These are phyloP conservation scores for Myotis vivesi DNA, from an alignment of 2,797 vertebrate species.

Conservation along the genomic window DNA sequence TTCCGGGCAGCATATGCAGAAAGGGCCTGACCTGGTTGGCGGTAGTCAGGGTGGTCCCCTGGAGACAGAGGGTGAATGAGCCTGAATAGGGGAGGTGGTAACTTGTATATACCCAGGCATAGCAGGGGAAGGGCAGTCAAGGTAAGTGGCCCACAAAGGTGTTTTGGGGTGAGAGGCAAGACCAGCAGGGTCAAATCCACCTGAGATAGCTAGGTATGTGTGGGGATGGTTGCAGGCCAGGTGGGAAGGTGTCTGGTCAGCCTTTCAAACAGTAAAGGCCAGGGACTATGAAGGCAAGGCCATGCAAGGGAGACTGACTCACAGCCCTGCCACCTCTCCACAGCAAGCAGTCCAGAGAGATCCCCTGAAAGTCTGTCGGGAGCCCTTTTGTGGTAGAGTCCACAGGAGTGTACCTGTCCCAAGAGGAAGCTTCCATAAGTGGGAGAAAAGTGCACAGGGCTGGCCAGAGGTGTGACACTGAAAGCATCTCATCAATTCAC, in stretches of 20 bases:
- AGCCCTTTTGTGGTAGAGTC: constrained; percentile 90
- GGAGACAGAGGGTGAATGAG: not conserved
- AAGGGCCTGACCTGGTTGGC: not conserved
- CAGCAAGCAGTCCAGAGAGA: constrained; percentile 90
- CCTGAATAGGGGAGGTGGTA: not conserved
- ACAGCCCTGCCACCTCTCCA: not conserved
- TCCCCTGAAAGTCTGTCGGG: constrained; percentile 88
- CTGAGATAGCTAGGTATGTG: not conserved
- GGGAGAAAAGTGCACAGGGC: not conserved
- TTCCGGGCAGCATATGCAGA: not conserved
- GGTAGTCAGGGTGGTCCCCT: not conserved
- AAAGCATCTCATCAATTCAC: not conserved
- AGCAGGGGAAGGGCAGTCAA: not conserved
- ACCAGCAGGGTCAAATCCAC: not conserved
- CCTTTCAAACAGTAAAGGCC: not conserved
- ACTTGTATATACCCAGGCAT: not conserved
- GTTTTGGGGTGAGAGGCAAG: no score
- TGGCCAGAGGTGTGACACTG: fast-evolving
- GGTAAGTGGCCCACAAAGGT: no score
- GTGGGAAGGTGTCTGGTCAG: not conserved
- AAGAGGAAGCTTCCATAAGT: constrained; percentile 89
- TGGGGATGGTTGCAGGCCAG: not conserved
- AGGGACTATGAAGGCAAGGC: not conserved
- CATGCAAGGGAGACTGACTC: not conserved
- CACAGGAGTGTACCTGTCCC: constrained; percentile 90